These are phyloP conservation scores for Carcina quercana DNA, from an alignment of 2,888 invertebrate species.

Conservation along the genomic window DNA sequence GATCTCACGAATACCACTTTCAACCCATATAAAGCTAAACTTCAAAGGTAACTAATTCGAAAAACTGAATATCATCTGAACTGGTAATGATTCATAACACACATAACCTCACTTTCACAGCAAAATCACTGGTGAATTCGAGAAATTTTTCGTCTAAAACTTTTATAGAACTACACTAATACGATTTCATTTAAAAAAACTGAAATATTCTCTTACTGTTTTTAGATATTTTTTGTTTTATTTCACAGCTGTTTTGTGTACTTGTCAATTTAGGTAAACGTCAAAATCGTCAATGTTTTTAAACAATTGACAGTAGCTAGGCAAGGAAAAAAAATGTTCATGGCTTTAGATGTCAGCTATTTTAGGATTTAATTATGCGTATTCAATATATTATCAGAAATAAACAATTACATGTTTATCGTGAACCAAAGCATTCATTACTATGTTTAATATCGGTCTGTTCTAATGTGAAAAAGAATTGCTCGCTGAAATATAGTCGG, in stretches of 20 bases:
- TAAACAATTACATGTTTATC: no score
- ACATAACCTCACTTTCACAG: conserved; percentile 50
- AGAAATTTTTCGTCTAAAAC: conserved; percentile 5
- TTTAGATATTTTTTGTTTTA: conserved; percentile 14
- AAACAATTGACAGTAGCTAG: no score
- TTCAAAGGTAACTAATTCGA: conserved; percentile 36
- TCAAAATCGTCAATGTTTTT: conserved; percentile 6
- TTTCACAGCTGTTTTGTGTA: conserved; percentile 42
- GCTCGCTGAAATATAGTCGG: no score
- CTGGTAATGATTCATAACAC: conserved; percentile 41
- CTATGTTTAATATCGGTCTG: no score
- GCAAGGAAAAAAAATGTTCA: no score
- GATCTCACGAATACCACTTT: conserved; percentile 27
- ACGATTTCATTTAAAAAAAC: conserved; percentile 8
- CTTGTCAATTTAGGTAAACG: conserved; percentile 56
- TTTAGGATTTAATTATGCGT: no score
- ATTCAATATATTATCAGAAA: no score
- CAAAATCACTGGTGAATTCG: conserved; percentile 22
- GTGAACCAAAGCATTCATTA: no score
- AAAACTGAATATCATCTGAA: conserved; percentile 46
- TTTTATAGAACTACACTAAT: conserved; percentile 3
- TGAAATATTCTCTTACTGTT: conserved; percentile 11
- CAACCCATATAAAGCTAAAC: conserved; percentile 50
- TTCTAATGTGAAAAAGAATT: no score
- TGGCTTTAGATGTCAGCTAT: no score